These are phyloP conservation scores for Planiliza haematocheilus DNA, from an alignment of 2,113 vertebrate genomes.

Conservation along the genomic window DNA sequence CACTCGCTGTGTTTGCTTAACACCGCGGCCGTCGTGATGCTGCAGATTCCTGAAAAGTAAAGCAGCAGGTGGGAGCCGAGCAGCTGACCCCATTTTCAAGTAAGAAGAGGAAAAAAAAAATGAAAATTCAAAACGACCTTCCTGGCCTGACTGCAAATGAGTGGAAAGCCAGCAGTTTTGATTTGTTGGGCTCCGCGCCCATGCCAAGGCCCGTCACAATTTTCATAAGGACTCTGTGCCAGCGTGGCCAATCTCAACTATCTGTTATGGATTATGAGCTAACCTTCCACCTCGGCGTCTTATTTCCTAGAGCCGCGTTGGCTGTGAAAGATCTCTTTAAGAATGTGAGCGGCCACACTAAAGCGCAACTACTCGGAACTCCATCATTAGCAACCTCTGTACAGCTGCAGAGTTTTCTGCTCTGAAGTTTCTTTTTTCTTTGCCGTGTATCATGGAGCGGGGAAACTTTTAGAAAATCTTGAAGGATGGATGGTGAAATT, in stretches of 20 bases:
- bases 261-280: conserved; percentile 63
- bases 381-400: conserved; percentile 25
- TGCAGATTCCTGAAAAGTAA: conserved; percentile 26
- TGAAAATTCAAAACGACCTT: conserved; percentile 16
- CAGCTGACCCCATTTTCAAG: conserved; percentile 25
- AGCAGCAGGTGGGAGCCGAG: conserved; percentile 37
- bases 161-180: conserved; percentile 36
- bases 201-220: conserved; percentile 50
- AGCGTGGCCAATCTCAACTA: conserved; percentile 35
- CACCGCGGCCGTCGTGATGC: background rate
- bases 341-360: conserved; percentile 23
- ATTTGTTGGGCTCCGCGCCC: conserved; percentile 45
- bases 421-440: background rate
- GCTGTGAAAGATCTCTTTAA: conserved; percentile 30
- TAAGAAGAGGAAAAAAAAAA: conserved; percentile 15
- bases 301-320: conserved; percentile 31
- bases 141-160: conserved; percentile 55
- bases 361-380: conserved; percentile 8
- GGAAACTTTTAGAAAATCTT: background rate
- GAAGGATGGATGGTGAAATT: background rate
- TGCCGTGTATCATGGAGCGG: background rate
- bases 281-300: conserved; percentile 52
- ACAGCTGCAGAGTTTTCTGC: background rate
- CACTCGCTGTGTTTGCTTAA: conserved; percentile 13
- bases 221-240: conserved; percentile 55